A percentile compares a stretch with the other conserved stretches of the same genome.
These are phyloP conservation scores for Megastigmus dorsalis DNA, from an alignment of 2,888 invertebrate species.

Conservation along the genomic window DNA sequence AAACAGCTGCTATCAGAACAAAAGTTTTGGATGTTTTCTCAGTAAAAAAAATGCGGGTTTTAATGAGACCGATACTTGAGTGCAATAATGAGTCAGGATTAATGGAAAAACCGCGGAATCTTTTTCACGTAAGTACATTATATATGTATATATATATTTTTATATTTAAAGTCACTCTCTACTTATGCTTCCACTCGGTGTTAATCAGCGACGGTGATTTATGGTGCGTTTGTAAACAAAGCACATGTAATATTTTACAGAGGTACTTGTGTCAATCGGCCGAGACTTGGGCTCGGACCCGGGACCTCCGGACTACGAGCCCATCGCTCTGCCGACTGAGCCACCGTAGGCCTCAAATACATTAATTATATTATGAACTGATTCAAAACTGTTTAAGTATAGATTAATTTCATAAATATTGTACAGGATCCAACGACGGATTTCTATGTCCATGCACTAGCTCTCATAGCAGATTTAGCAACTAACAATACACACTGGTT, in stretches of 20 bases:
- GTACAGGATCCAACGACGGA: constrained; percentile 72
- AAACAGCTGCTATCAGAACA: constrained; percentile 65
- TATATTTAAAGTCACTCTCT: neutral
- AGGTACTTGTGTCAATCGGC: too few species aligned
- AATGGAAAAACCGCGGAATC: constrained; percentile 61
- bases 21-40: constrained; percentile 73
- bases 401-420: neutral
- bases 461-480: constrained; percentile 75
- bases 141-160: constrained; percentile 13
- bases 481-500: constrained; percentile 74
- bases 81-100: constrained; percentile 58
- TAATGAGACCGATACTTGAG: constrained; percentile 73
- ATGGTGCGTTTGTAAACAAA: too few species aligned
- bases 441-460: constrained; percentile 75
- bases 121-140: constrained; percentile 62
- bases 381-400: too few species aligned
- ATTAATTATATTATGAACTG: too few species aligned
- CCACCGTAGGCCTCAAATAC: too few species aligned
- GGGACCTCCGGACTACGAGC: too few species aligned
- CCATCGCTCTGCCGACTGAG: too few species aligned
- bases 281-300: too few species aligned
- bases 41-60: constrained; percentile 70
- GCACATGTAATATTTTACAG: too few species aligned
- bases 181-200: too few species aligned
- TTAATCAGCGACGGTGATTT: too few species aligned